These are phyloP conservation scores for Brassicogethes aeneus DNA, from an alignment of 2,888 invertebrate genomes.

Conservation along the genomic window DNA sequence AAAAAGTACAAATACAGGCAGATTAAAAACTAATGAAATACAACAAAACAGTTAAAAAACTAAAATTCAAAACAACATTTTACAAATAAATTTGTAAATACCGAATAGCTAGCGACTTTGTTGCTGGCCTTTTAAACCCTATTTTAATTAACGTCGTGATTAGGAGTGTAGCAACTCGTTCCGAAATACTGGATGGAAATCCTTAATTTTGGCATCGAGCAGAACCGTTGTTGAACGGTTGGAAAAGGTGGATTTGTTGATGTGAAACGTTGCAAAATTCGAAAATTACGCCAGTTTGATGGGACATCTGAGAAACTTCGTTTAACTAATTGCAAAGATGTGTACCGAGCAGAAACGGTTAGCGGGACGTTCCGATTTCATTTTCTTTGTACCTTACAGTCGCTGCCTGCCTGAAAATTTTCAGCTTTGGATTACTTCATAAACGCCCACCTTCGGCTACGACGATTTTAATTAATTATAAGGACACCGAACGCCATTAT, in stretches of 20 bases:
- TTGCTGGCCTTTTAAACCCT: too few species aligned
- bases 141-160: too few species aligned
- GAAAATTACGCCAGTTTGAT: slow-evolving; percentile 5
- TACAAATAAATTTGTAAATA: too few species aligned
- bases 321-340: slow-evolving; percentile 17
- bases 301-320: slow-evolving; percentile 13
- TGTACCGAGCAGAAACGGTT: slow-evolving; percentile 14
- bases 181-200: background rate
- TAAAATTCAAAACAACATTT: too few species aligned
- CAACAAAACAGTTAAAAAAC: too few species aligned
- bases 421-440: slow-evolving; percentile 9
- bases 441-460: slow-evolving; percentile 8
- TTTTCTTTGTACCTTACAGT: slow-evolving; percentile 15
- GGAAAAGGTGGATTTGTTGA: background rate
- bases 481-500: slow-evolving; percentile 8
- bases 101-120: too few species aligned
- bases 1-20: too few species aligned
- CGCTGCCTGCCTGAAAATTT: slow-evolving; percentile 15
- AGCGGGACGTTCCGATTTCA: slow-evolving; percentile 11
- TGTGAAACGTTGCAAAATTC: background rate
- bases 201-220: background rate
- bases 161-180: too few species aligned
- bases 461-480: slow-evolving; percentile 15
- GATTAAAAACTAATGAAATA: too few species aligned
- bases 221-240: background rate